These are phyloP conservation scores for Meloidogyne chitwoodi DNA, from an alignment of 1,140 invertebrate genomes.

Conservation along the genomic window DNA sequence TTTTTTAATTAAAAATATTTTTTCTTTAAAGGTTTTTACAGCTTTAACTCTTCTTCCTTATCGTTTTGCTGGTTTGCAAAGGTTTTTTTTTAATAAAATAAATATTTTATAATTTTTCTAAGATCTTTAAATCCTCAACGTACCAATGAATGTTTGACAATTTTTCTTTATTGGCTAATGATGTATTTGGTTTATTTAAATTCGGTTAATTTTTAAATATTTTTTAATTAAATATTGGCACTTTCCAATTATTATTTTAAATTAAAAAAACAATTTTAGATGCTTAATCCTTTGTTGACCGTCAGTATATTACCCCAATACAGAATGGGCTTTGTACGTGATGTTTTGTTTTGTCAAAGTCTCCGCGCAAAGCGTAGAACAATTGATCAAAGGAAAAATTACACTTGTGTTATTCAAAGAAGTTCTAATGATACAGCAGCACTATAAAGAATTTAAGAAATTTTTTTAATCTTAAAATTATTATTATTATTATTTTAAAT, in stretches of 20 bases:
- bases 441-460: too few species aligned
- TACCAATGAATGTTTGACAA: conserved; percentile 35
- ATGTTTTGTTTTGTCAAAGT: not conserved
- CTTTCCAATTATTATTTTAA: too few species aligned
- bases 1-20: not conserved
- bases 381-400: not conserved
- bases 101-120: not conserved
- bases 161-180: conserved; percentile 47
- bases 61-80: conserved; percentile 27
- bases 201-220: conserved; percentile 24
- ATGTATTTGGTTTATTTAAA: conserved; percentile 48
- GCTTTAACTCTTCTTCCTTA: conserved; percentile 47
- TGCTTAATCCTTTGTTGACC: conserved; percentile 41
- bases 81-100: conserved; percentile 1
- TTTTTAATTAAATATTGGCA: too few species aligned
- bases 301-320: conserved; percentile 48
- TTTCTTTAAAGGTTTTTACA: conserved; percentile 34
- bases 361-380: not conserved
- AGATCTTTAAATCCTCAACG: conserved; percentile 35
- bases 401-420: not conserved
- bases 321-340: conserved; percentile 21
- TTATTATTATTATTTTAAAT: not conserved
- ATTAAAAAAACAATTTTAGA: conserved; percentile 26
- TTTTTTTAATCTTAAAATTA: not conserved
- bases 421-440: not conserved